These are phyloP conservation scores for Phenganax stokvisi DNA, from an alignment of 92 coral and sea anemone species.

Conservation along the genomic window DNA sequence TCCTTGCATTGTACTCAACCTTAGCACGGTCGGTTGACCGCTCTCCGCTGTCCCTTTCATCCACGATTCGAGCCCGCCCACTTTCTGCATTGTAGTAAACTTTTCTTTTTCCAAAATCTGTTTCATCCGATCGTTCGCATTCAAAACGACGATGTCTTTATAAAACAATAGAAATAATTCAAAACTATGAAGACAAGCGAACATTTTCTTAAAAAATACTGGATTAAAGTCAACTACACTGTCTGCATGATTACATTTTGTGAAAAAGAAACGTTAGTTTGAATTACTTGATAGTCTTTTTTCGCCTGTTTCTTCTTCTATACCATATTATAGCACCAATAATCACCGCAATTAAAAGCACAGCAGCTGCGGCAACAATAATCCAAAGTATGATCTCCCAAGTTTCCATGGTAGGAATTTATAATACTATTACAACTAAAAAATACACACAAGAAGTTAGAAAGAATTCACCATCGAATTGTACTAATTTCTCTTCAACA, in stretches of 20 bases:
- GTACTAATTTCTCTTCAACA: background rate
- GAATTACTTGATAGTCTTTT: slow-evolving; percentile 14
- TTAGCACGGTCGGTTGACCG: background rate
- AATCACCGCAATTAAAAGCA: background rate
- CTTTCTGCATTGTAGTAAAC: background rate
- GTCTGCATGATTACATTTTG: background rate
- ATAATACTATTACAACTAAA: background rate
- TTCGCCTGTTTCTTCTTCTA: slow-evolving; percentile 6
- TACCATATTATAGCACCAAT: background rate
- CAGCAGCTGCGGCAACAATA: slow-evolving; percentile 13
- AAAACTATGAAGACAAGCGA: background rate
- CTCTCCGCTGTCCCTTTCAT: slow-evolving; percentile 13
- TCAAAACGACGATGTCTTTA: slow-evolving; percentile 18
- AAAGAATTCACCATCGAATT: no score
- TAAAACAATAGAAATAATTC: background rate
- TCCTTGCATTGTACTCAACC: slow-evolving; percentile 16
- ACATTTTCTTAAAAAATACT: background rate
- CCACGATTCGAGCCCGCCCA: slow-evolving; percentile 19
- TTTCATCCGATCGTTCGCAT: slow-evolving; percentile 23
- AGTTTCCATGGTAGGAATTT: background rate
- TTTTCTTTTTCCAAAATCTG: slow-evolving; percentile 19
- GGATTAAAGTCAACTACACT: background rate
- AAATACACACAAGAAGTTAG: background rate
- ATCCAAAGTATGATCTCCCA: slow-evolving; percentile 31
- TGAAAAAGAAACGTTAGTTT: no score